phyloP scores from a whole-genome alignment of 2,797 vertebrate genomes.

The Gambusia yucatana region DNA sequence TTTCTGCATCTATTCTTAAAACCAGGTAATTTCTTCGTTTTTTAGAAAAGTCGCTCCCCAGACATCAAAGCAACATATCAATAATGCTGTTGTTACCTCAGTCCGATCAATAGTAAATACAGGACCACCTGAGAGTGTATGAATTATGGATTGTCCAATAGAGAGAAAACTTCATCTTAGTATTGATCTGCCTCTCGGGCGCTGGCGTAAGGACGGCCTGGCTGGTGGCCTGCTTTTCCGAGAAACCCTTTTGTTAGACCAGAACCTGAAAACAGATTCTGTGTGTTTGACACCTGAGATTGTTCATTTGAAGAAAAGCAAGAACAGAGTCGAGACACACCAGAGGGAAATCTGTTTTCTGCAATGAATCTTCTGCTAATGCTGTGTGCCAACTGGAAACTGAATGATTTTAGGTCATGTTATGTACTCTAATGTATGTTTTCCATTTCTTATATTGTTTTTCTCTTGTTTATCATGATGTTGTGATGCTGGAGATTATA shows the following conservation, averaged over 20 bases:
- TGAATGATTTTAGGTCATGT: not conserved
- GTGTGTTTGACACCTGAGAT: slow-evolving; percentile 22
- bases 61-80: slow-evolving; percentile 40
- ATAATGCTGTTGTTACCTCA: slow-evolving; percentile 53
- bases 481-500: not conserved
- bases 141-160: slow-evolving; percentile 71
- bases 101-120: slow-evolving; percentile 72
- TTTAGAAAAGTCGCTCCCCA: slow-evolving; percentile 24
- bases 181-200: slow-evolving; percentile 63
- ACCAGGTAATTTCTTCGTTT: slow-evolving; percentile 15
- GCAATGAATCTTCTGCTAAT: not conserved
- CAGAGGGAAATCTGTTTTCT: not conserved
- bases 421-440: not conserved
- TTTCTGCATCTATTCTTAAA: not conserved
- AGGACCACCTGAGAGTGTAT: slow-evolving; percentile 70
- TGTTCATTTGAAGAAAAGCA: slow-evolving; percentile 7
- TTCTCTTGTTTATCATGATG: not conserved
- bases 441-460: not conserved
- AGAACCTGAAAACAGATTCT: slow-evolving; percentile 9
- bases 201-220: slow-evolving; percentile 23
- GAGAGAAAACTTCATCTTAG: slow-evolving; percentile 69
- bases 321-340: not conserved
- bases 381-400: not conserved
- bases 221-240: slow-evolving; percentile 24
- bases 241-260: slow-evolving; percentile 25